Base-by-base conservation (phyloP, 2,797 vertebrate species). In the Myotis findleyi region DNA sequence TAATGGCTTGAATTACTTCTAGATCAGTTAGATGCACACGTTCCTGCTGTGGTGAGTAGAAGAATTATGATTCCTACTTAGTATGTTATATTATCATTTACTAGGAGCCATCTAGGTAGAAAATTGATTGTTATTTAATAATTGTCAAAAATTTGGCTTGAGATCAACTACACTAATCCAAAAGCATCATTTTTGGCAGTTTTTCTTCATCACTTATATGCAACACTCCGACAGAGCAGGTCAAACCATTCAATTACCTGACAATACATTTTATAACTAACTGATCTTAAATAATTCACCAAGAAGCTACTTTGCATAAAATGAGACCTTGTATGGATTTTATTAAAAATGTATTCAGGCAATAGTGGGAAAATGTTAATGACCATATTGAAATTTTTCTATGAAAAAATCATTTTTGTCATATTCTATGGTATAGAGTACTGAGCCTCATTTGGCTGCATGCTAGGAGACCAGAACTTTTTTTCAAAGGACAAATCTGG, bases 111-210 rank as follows among this genome's bases (percentile, higher is more conserved):
- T 59, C 53, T 88, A 55, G 87, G 30, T 21, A 87, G 82, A 55
- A 81, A 68, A 77, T 83, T 82, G 57, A 86, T 89, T 89, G 13
- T 77, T 53, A 87, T 93, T 95, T 75, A 95, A 89, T 94, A 93
- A 83, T 79, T 94, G 33, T 75, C 64, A 89, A 41, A 91, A 41
- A 21, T 30, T 68, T 91, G 36, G 13, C 80, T 79, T 80, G 71
- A 84, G 44, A 30, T 89, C 80, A 76, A 69, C 41, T 75, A 6
- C 51, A 20, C 23, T 87, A 89, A 77, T 83, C 69, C 53, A 36
- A 86, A 86, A 79, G n/a, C 69, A 85, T 89, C 4, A 44, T 73
- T 80, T 75, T 81, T 86, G 82, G 23, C 69, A 64, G 13, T 90
- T 82, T 55, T 89, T 94, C n/a, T 79, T 91, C 47, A 53, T 81